Conservation (phyloP, 2,113 vertebrate genomes). For the Trematocara unimaculatum region DNA sequence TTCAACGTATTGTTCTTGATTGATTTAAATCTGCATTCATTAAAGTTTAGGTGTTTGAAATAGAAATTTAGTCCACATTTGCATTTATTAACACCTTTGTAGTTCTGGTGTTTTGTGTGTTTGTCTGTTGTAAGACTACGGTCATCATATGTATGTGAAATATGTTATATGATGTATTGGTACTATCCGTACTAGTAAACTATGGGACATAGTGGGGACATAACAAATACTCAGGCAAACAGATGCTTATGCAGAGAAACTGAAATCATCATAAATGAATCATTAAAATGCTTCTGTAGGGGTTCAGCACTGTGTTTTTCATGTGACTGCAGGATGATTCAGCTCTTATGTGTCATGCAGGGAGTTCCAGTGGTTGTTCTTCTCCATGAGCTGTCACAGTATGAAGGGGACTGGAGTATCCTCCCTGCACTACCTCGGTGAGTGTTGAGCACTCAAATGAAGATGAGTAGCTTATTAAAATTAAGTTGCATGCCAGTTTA, state of each 20-base stretch:
- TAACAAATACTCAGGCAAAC: not conserved
- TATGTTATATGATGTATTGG: not conserved
- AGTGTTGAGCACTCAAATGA: slow-evolving; percentile 14
- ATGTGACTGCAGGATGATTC: not conserved
- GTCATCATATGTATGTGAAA: not conserved
- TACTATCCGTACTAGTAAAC: not conserved
- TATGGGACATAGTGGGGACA: not conserved
- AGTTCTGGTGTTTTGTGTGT: not conserved
- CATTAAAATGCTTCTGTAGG: not conserved
- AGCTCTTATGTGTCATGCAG: slow-evolving; percentile 55
- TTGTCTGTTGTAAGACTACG: not conserved
- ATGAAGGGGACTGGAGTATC: slow-evolving; percentile 85
- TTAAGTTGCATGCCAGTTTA: not conserved
- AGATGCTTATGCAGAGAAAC: not conserved
- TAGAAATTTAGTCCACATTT: not conserved
- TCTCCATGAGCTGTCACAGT: slow-evolving; percentile 77
- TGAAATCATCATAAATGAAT: not conserved
- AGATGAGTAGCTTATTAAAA: not conserved
- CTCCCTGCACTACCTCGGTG: slow-evolving; percentile 80
- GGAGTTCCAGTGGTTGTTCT: slow-evolving; percentile 76
- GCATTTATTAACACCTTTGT: not conserved
- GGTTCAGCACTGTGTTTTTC: not conserved
- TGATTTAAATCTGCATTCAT: not conserved
- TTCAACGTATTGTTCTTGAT: not conserved
- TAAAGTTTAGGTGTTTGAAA: not conserved